Evolutionary conservation across 2,113 vertebrate genomes (phyloP).

Genomic region (Apaloderma vittatum): DNA sequence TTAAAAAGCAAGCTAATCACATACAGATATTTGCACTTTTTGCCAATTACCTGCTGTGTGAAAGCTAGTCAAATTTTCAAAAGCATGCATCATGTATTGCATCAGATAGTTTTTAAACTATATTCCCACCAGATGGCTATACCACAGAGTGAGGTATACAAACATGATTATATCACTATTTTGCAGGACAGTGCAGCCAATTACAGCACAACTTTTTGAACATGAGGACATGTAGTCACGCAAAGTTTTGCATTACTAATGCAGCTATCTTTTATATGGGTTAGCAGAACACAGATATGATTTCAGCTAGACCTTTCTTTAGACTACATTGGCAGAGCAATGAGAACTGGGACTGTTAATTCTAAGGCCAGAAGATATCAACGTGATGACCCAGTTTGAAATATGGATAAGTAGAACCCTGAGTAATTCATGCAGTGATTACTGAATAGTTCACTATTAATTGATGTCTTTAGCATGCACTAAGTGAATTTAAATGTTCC

Average conservation of each 20-base stretch:
- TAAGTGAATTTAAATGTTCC: not conserved
- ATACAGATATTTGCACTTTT: not conserved
- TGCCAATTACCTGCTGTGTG: not conserved
- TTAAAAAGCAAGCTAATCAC: not conserved
- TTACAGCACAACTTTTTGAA: not conserved
- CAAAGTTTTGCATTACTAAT: not conserved
- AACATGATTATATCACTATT: not conserved
- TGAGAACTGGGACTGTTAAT: not conserved
- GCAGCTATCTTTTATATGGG: not conserved
- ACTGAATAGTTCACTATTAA: not conserved
- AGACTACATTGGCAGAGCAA: not conserved
- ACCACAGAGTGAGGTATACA: not conserved
- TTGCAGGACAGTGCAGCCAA: not conserved
- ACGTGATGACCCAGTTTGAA: not conserved
- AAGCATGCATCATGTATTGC: not conserved
- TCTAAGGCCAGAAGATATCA: not conserved
- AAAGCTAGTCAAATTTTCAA: not conserved
- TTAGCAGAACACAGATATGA: not conserved
- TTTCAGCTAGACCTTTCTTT: not conserved
- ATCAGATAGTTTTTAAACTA: not conserved
- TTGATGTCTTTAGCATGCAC: not conserved
- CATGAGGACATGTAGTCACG: not conserved
- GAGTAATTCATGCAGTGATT: not conserved
- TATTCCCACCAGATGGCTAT: not conserved
- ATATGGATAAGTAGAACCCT: not conserved